Evolutionary conservation across 2,888 invertebrate genomes (phyloP), one percentile per base, ranked within the genome.

Genomic region (Mesodorylaimus sp.): DNA sequence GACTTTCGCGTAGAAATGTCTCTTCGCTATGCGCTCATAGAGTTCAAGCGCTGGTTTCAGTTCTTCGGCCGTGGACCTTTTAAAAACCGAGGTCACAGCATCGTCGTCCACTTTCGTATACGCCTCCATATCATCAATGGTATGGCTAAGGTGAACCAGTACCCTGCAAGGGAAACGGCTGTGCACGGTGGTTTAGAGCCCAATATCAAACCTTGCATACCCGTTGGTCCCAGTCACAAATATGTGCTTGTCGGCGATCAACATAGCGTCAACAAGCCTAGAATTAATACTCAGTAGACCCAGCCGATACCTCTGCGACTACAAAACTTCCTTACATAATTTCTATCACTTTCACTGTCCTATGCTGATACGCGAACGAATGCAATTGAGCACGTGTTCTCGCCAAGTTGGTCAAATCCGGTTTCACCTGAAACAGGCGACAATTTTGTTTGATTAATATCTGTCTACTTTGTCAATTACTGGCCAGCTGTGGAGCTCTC

Each of bases 331-430:
- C 45, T 21, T 45, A 60, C 59, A 61, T 48, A 2, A 42, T 37
- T 25, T 59, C 59, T 13, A 55, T 53, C 13, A 53, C 56, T 7
- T 54, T 39, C n/a, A 55, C 56, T 5, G 60, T 57, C 47, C 58
- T 57, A 52, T 62, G 62, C 42, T 61, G 58, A 52, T 62, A 62
- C 24, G 60, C 56, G n/a, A 46, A 52, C 19, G 54, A 52, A 51
- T 62, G 61, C 13, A 62, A 55, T 24, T 52, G 50, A 28, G 54
- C 52, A 3, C 61, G 53, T 0, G 58, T 51, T 16, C 52, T 52
- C 21, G 26, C 21, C 45, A 45, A n/a, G n/a, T 45, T 26, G 27
- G n/a, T n/a, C n/a, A n/a, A n/a, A n/a, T n/a, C n/a, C n/a, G n/a
- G n/a, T n/a, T n/a, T n/a, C n/a, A n/a, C n/a, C n/a, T n/a, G n/a